Evolutionary conservation across 2,888 invertebrate species (phyloP).

Genomic region (Eucera pruinosa): DNA sequence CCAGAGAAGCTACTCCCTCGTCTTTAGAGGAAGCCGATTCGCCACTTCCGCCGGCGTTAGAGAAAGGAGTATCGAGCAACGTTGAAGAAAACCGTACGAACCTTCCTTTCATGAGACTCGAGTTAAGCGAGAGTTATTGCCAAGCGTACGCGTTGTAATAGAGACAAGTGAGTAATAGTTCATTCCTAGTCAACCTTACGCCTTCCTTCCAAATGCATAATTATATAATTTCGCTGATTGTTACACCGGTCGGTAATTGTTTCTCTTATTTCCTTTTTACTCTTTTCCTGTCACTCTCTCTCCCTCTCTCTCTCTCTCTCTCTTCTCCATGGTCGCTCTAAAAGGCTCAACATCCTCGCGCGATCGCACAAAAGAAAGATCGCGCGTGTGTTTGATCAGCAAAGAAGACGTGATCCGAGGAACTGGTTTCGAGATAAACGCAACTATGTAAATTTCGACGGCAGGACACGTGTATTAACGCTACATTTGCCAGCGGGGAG

Average conservation of each 20-base stretch:
- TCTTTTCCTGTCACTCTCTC: too few relatives aligned
- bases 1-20: constrained; percentile 57
- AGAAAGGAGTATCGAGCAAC: constrained; percentile 51
- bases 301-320: too few relatives aligned
- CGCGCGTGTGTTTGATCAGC: constrained; percentile 36
- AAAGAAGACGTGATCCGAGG: constrained; percentile 40
- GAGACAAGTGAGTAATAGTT: constrained; percentile 52
- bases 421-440: constrained; percentile 64
- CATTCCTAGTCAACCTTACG: constrained; percentile 30
- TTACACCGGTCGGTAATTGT: constrained; percentile 12
- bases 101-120: constrained; percentile 57
- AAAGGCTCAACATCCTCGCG: background rate
- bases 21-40: constrained; percentile 43
- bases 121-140: constrained; percentile 63
- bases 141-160: constrained; percentile 51
- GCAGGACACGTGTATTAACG: constrained; percentile 64
- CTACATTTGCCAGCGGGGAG: constrained; percentile 68
- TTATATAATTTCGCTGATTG: constrained; percentile 51
- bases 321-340: too few relatives aligned
- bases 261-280: background rate
- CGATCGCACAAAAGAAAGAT: background rate
- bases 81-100: constrained; percentile 44
- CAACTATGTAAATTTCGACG: constrained; percentile 68
- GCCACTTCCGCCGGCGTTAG: constrained; percentile 59
- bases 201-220: constrained; percentile 28